These are phyloP conservation scores for Synergus laeviventris DNA, from an alignment of 2,888 invertebrate species.

Conservation along the genomic window DNA sequence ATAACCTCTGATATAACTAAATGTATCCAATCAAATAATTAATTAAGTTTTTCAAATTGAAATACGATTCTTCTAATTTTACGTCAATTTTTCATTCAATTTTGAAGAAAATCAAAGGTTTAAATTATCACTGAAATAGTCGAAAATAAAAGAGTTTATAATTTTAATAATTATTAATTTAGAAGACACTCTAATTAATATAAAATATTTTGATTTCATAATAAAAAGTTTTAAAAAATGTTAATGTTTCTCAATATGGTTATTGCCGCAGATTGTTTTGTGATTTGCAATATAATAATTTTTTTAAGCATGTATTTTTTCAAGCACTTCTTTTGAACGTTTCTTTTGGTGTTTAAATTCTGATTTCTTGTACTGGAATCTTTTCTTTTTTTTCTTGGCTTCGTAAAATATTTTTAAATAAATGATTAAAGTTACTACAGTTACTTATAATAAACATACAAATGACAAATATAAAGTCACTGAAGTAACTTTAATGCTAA, in stretches of 20 bases:
- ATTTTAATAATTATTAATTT: background rate
- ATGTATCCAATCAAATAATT: background rate
- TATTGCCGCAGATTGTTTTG: background rate
- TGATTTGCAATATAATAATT: slow-evolving; percentile 5
- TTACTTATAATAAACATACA: too few relatives aligned
- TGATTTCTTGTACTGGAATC: background rate
- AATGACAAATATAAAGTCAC: background rate
- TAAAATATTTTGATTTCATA: background rate
- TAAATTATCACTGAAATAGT: background rate
- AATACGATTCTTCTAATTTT: background rate
- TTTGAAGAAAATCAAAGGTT: background rate
- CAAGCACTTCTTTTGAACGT: background rate
- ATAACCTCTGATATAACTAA: too few relatives aligned
- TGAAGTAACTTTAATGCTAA: background rate
- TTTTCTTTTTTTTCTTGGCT: background rate
- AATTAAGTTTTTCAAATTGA: background rate
- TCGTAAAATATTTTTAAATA: background rate
- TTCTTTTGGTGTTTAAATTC: background rate
- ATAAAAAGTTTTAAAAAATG: background rate
- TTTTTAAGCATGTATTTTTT: slow-evolving; percentile 33
- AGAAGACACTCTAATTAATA: background rate
- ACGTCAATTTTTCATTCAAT: background rate
- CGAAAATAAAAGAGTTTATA: background rate
- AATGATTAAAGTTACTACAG: background rate
- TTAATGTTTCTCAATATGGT: background rate